A percentile compares a stretch with the other conserved stretches of the same genome.
Evolutionary conservation across 2,888 invertebrate genomes (phyloP).

Genomic region (Mycogona germanica): DNA sequence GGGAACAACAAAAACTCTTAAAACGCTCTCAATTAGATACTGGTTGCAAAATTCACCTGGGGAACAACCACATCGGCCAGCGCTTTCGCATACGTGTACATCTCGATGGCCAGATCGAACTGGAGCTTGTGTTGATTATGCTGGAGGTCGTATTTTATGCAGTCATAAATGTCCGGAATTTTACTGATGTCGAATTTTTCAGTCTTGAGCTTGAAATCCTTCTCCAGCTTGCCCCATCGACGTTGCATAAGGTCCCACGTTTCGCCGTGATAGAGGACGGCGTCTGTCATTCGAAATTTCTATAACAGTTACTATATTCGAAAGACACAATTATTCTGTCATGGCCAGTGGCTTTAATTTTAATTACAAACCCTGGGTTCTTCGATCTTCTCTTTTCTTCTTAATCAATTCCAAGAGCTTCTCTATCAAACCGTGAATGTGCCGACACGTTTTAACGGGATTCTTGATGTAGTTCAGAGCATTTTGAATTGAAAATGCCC

Average conservation of each 20-base stretch:
- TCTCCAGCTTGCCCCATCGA: conserved; percentile 95
- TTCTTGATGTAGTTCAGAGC: conserved; percentile 93
- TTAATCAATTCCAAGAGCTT: conserved; percentile 73
- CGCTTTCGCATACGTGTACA: conserved; percentile 92
- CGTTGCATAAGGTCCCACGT: conserved; percentile 98
- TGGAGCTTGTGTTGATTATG: conserved; percentile 94
- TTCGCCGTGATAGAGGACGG: conserved; percentile 92
- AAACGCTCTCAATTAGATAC: neutral
- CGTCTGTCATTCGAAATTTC: conserved; percentile 44
- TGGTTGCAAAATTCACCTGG: conserved; percentile 55
- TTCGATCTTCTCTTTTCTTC: conserved; percentile 72
- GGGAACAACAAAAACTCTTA: neutral
- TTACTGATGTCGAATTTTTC: conserved; percentile 94
- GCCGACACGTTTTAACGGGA: conserved; percentile 83
- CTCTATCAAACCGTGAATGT: conserved; percentile 76
- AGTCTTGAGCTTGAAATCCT: conserved; percentile 91
- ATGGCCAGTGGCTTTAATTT: neutral
- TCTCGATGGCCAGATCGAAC: conserved; percentile 62
- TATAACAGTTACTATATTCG: neutral
- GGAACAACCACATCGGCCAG: conserved; percentile 98
- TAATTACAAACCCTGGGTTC: conserved; percentile 58
- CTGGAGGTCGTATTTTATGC: conserved; percentile 96
- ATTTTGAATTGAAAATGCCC: conserved; percentile 77
- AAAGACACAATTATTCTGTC: neutral
- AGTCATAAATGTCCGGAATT: conserved; percentile 98